These are phyloP conservation scores for Dicyrtomina minuta DNA, from an alignment of 2,888 invertebrate genomes.

Conservation along the genomic window DNA sequence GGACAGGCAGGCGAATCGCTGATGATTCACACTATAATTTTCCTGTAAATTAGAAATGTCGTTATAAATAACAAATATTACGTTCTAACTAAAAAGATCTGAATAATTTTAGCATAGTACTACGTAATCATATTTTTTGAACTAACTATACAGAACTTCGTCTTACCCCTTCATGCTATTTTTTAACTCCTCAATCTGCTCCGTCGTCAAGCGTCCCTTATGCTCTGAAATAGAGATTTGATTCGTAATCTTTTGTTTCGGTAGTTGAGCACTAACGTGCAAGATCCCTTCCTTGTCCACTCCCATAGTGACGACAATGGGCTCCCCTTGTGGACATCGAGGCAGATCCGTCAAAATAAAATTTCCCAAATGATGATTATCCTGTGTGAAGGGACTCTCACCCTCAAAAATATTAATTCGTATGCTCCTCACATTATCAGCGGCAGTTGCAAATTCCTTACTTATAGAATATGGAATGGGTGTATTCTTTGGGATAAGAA, in stretches of 20 bases:
- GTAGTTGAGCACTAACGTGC: not conserved
- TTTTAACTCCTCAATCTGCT: not conserved
- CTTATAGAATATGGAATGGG: not conserved
- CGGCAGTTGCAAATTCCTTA: not conserved
- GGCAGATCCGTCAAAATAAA: not conserved
- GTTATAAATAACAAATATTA: too few relatives aligned
- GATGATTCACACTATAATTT: too few relatives aligned
- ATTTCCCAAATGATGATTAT: not conserved
- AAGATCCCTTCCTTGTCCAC: slow-evolving; percentile 1
- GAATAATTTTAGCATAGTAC: too few relatives aligned
- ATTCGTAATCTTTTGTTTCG: not conserved
- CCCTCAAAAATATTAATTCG: slow-evolving; percentile 3
- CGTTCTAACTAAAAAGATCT: too few relatives aligned
- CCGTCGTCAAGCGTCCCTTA: not conserved
- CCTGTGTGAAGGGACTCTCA: not conserved
- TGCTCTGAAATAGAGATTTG: not conserved
- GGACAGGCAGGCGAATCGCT: too few relatives aligned
- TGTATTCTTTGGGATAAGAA: not conserved
- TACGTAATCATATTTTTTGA: too few relatives aligned
- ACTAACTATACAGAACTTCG: too few relatives aligned
- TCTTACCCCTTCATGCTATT: too few relatives aligned
- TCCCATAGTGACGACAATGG: not conserved
- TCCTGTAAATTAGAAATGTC: too few relatives aligned
- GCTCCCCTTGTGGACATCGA: not conserved
- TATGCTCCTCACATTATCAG: not conserved